phyloP scores from a whole-genome alignment of 2,888 invertebrate genomes.

The Gastrophysa polygoni region DNA sequence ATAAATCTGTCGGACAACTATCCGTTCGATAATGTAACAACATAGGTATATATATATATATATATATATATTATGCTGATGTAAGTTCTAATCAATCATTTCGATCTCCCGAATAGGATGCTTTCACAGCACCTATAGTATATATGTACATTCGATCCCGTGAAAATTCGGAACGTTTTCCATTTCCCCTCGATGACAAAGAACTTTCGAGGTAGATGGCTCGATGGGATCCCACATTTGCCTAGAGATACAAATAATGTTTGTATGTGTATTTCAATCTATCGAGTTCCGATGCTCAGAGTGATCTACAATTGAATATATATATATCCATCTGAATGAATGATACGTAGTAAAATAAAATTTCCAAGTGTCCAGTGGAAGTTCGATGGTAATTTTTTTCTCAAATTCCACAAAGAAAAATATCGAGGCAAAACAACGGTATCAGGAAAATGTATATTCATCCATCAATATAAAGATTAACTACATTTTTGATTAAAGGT shows the following conservation, averaged over 20 bases:
- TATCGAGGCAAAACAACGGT: no score
- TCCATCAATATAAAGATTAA: neutral
- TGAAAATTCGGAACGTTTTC: slow-evolving; percentile 37
- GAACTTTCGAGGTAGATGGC: slow-evolving; percentile 29
- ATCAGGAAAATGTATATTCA: no score
- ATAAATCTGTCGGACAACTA: no score
- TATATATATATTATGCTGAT: slow-evolving; percentile 7
- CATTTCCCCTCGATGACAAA: slow-evolving; percentile 38
- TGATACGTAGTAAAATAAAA: no score
- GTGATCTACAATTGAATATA: neutral
- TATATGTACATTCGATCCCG: slow-evolving; percentile 42
- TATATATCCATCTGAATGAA: no score
- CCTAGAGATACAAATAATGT: slow-evolving; percentile 5
- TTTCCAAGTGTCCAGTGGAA: no score
- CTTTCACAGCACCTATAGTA: slow-evolving; percentile 22
- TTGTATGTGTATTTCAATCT: neutral
- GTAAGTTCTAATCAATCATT: slow-evolving; percentile 44
- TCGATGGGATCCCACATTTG: slow-evolving; percentile 14
- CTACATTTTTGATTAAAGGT: neutral
- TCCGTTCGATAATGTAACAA: no score
- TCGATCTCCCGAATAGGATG: slow-evolving; percentile 39
- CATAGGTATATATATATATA: no score
- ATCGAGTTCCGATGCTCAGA: neutral
- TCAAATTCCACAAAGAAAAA: no score
- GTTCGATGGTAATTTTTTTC: no score